Percentiles rank a stretch among this genome's conserved stretches.
Evolutionary conservation across 2,888 invertebrate species (phyloP).

Genomic region (Leptura quadrifasciata): DNA sequence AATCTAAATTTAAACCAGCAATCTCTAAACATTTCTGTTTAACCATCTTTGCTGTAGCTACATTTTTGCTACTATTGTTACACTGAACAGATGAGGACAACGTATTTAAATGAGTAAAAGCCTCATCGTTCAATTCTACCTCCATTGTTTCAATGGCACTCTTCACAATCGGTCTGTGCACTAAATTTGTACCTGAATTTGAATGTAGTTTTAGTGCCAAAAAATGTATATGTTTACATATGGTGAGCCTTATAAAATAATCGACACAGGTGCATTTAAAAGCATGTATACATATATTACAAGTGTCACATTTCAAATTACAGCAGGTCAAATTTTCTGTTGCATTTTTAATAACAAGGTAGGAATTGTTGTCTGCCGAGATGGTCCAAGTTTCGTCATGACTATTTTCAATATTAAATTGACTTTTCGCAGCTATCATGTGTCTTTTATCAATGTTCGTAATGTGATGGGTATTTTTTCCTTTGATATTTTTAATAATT

Average conservation of each 20-base stretch:
- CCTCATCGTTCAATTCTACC: not conserved
- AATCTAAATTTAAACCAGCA: not conserved
- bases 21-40: not conserved
- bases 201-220: not conserved
- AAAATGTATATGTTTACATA: not conserved
- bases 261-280: not conserved
- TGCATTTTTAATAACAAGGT: not conserved
- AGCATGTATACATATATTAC: not conserved
- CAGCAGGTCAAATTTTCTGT: no score
- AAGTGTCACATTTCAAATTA: not conserved
- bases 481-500: slow-evolving; percentile 54
- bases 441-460: not conserved
- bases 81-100: not conserved
- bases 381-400: not conserved
- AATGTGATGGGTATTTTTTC: slow-evolving; percentile 48
- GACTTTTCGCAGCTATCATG: not conserved
- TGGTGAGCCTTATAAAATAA: not conserved
- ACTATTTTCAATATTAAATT: not conserved
- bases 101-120: not conserved
- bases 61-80: not conserved
- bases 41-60: not conserved
- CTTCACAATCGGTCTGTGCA: not conserved
- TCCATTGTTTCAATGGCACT: not conserved
- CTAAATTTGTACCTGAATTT: not conserved
- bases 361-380: not conserved